Conservation (phyloP, 2,797 vertebrate genomes). For the Xenops minutus region DNA sequence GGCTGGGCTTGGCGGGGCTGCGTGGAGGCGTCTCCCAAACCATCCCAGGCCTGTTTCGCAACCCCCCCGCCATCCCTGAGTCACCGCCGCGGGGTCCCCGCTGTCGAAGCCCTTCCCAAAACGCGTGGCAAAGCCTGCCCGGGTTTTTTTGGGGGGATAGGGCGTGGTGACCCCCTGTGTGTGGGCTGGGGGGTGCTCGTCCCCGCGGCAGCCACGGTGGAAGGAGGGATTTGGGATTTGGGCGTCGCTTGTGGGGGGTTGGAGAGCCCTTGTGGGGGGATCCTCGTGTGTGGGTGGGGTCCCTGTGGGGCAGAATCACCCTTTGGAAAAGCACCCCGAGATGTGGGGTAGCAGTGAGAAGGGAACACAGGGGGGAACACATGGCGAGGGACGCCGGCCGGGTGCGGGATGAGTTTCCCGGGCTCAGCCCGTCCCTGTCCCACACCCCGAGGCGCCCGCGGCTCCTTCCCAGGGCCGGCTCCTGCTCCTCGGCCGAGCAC, state of each 20-base stretch:
- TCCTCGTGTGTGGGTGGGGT: accelerated
- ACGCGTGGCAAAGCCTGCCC: accelerated
- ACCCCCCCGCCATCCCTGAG: background rate
- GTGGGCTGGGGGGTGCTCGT: accelerated
- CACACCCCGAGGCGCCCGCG: accelerated
- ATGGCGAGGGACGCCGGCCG: background rate
- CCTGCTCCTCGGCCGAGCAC: background rate
- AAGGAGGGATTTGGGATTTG: background rate
- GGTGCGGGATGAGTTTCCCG: background rate
- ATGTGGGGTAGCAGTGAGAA: accelerated
- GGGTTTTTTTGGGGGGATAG: background rate
- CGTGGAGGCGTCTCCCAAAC: constrained; percentile 20
- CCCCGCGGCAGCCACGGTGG: accelerated
- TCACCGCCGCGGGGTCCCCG: background rate
- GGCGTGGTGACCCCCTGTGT: accelerated
- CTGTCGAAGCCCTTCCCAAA: background rate
- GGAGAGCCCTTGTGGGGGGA: background rate
- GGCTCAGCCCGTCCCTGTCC: background rate
- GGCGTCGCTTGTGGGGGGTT: accelerated
- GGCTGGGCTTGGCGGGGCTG: constrained; percentile 35
- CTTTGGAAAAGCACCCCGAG: background rate
- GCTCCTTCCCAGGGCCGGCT: background rate
- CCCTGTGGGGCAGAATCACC: accelerated
- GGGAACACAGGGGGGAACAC: background rate
- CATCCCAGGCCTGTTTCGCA: constrained; percentile 16